Conservation (phyloP, 1,140 invertebrate genomes). For the Drosophila kurseongensis region DNA sequence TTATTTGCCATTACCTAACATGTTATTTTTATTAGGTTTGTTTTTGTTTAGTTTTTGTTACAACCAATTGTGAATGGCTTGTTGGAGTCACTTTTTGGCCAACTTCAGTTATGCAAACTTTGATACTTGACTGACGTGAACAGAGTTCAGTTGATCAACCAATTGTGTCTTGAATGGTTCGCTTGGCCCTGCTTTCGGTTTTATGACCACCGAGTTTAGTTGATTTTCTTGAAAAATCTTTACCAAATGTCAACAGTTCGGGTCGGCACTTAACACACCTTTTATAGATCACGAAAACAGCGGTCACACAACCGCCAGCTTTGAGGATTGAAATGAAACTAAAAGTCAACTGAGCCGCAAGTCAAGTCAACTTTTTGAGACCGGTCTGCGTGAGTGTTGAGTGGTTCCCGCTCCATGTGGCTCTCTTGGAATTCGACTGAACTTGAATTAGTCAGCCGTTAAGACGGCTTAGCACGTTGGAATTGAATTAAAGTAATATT, state of each 20-base stretch:
- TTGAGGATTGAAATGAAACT: constrained; percentile 74
- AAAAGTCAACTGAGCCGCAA: constrained; percentile 57
- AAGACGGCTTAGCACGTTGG: constrained; percentile 33
- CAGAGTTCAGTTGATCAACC: constrained; percentile 23
- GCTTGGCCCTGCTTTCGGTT: constrained; percentile 32
- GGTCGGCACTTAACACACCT: constrained; percentile 40
- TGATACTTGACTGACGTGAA: constrained; percentile 17
- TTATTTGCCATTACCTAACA: constrained; percentile 43
- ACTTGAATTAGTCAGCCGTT: constrained; percentile 74
- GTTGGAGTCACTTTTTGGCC: constrained; percentile 14
- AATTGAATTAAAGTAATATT: constrained; percentile 31
- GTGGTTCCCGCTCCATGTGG: constrained; percentile 16
- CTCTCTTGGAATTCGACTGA: constrained; percentile 60
- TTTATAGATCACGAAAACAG: constrained; percentile 21
- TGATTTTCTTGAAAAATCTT: constrained; percentile 33
- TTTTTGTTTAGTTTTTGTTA: constrained; percentile 10
- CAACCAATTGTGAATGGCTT: constrained; percentile 11
- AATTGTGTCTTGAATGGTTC: constrained; percentile 74
- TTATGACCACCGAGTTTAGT: constrained; percentile 21
- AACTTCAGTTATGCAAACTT: constrained; percentile 41
- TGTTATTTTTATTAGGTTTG: constrained; percentile 23
- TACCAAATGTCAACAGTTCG: constrained; percentile 32
- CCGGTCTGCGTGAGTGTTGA: constrained; percentile 28
- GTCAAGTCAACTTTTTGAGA: constrained; percentile 22
- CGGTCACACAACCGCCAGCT: constrained; percentile 49